Evolutionary conservation across 2,888 invertebrate genomes (phyloP), one percentile per base, ranked within the genome.

Genomic region (Harmothoe impar): DNA sequence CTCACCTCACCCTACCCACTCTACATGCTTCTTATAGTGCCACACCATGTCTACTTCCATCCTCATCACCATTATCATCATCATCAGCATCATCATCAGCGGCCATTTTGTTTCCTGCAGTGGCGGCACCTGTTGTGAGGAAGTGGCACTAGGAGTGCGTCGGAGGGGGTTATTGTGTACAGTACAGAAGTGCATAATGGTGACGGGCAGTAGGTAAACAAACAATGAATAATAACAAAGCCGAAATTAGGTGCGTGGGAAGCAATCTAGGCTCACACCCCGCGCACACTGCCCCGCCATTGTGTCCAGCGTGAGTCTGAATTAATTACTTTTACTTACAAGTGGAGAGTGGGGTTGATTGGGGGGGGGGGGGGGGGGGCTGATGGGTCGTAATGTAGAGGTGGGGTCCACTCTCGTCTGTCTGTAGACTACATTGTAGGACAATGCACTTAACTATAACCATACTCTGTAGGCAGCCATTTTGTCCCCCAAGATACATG

Each of bases 71-170:
- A 43, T 43, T 10, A 43, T 10, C 43, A 43, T 43, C 10, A 43
- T 43, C 3, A 43, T 43, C 43, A 43, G 3, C 43, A 7, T 43
- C 43, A 43, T 43, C 43, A 43, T 43, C 62, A 62, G 62, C 62
- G 62, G 62, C 62, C 62, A 62, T 72, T n/a, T 72, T 72, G 72
- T 29, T 29, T 5, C 31, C 0, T n/a, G 17, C 31, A 72, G 72
- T 72, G 72, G 72, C 72, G 72, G 25, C 72, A 72, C 72, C 72
- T 72, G 72, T 72, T 72, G 72, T 43, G 43, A 43, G 43, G 43
- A 43, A 43, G 43, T 43, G 43, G 43, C 43, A 43, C 43, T 43
- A 43, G 43, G 43, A 43, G 43, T 43, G 43, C 43, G 43, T 43
- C 43, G 43, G 3, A 3, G 43, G 43, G 43, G 43, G 43, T 43